phyloP scores from a whole-genome alignment of 2,113 vertebrate species.

The Aepyceros melampus region DNA sequence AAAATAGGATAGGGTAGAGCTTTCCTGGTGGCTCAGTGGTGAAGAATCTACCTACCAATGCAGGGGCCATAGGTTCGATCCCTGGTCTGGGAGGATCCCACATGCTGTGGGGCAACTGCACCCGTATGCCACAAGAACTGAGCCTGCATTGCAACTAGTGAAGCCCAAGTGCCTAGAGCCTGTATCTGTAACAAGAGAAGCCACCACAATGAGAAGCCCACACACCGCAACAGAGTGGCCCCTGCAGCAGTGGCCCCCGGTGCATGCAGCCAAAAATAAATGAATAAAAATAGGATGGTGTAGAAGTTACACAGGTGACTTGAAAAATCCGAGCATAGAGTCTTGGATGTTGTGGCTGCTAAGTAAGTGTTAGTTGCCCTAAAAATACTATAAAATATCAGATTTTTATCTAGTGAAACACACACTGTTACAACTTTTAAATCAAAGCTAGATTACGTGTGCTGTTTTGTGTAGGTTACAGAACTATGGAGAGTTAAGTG shows the following conservation, averaged over 20 bases:
- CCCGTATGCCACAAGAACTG: neutral
- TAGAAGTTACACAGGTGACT: neutral
- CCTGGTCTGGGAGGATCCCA: neutral
- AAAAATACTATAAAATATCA: neutral
- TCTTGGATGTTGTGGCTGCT: neutral
- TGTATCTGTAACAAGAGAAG: neutral
- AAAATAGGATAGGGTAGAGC: neutral
- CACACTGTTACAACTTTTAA: neutral
- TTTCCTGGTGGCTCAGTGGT: neutral
- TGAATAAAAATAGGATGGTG: neutral
- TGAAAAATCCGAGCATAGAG: neutral
- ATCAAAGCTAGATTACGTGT: neutral
- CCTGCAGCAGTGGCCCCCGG: neutral
- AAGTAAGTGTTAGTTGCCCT: neutral
- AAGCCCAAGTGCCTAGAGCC: neutral
- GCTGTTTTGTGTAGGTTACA: neutral
- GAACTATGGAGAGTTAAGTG: neutral
- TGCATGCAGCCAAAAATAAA: neutral
- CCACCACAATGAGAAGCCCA: neutral
- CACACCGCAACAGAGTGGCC: neutral
- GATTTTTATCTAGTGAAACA: neutral
- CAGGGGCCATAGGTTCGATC: neutral
- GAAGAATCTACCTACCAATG: neutral
- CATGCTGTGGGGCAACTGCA: neutral
- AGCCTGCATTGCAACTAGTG: neutral